Base-by-base conservation (phyloP, 2,113 vertebrate genomes). In the Ciconia boyciana region DNA sequence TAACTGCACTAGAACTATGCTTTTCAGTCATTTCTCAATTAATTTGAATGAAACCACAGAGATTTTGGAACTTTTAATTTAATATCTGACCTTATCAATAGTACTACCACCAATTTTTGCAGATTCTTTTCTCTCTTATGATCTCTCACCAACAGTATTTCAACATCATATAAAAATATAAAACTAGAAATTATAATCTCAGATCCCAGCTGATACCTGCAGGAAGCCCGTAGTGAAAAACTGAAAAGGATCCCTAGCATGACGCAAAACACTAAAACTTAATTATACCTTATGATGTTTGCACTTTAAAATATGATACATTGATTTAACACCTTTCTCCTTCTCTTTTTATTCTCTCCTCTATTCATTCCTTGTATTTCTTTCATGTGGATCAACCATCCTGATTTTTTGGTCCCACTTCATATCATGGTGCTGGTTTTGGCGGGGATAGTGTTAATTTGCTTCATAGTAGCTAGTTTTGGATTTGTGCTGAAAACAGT, bases 31-130 rank as follows among this genome's bases (percentile, higher is more conserved):
- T 90, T 95, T 70, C 22, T 84, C 62, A 82, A 79, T 89, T 92
- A 82, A 69, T 78, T 64, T 70, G 12, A 76, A 84, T 44, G 52
- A 48, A 79, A 79, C 36, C 28, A 84, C 28, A 71, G 48, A 28
- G 39, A 58, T 60, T 75, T 89, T 36, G 61, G 32, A 93, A 83
- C n/a, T 71, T 96, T 75, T 68, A 46, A 57, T 78, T 77, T 87
- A 46, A 41, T 54, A 71, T 44, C n/a, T 93, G 64, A 81, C 55
- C 44, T 96, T 92, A 83, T 84, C 80, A 60, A 36, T 84, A 48
- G 6, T 13, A 84, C 51, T 89, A 32, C 5, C 16, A 57, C 34
- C 57, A 68, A 36, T 88, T 78, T 88, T 81, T 93, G 39, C 48
- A 87, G 20, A 60, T 60, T 57, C 4, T 52, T 84, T 89, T 90